phyloP scores from a whole-genome alignment of 2,888 invertebrate genomes.

The Hirtodrosophila histrioides region DNA sequence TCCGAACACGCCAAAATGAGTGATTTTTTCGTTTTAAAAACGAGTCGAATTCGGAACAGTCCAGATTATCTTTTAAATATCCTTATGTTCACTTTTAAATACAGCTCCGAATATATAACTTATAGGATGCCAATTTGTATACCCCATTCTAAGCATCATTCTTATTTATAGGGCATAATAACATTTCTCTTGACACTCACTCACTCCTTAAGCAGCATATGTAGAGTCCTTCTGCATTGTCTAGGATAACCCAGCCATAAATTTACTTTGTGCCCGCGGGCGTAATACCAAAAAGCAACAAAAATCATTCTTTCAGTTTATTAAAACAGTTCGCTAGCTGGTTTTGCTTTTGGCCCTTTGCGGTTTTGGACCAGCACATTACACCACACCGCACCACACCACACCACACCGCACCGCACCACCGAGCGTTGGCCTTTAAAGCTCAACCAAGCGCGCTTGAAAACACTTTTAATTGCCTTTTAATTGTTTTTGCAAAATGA shows the following conservation, averaged over 20 bases:
- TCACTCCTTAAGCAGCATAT: constrained; percentile 46
- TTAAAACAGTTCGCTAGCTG: constrained; percentile 65
- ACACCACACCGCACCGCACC: neutral
- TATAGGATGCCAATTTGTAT: too few species aligned
- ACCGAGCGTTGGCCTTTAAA: constrained; percentile 32
- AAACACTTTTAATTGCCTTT: constrained; percentile 79
- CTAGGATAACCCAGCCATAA: constrained; percentile 14
- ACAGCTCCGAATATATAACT: too few species aligned
- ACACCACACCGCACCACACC: neutral
- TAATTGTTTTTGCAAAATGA: constrained; percentile 77
- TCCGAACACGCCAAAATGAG: too few species aligned
- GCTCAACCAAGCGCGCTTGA: constrained; percentile 43
- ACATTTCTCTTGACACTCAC: constrained; percentile 6
- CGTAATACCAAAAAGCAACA: constrained; percentile 32
- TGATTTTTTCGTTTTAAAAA: too few species aligned
- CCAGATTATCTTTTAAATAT: too few species aligned
- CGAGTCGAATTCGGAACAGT: too few species aligned
- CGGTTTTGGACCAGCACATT: constrained; percentile 20
- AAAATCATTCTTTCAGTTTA: constrained; percentile 58
- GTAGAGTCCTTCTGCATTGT: constrained; percentile 46
- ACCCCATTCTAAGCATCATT: too few species aligned
- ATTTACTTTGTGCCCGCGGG: constrained; percentile 64
- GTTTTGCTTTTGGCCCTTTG: constrained; percentile 38
- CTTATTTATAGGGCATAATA: neutral
- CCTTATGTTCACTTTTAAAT: too few species aligned